A percentile compares a stretch with the other conserved stretches of the same genome.
Conservation (phyloP, 2,113 vertebrate genomes). For the Cariama cristata region DNA sequence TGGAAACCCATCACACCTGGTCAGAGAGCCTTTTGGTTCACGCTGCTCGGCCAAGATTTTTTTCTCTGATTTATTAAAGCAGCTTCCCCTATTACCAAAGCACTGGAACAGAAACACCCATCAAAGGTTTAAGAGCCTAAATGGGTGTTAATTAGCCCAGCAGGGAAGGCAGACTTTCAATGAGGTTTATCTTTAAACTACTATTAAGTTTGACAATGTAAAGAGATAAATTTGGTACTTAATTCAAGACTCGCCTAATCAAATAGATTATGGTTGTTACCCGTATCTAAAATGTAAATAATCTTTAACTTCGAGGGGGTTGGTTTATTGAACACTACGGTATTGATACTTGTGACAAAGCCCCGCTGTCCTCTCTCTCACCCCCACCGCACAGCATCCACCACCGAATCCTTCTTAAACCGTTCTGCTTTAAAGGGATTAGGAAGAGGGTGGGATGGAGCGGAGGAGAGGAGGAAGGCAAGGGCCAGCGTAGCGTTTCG, state of each 20-base stretch:
- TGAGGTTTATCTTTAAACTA: constrained; percentile 72
- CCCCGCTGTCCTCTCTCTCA: not conserved
- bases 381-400: not conserved
- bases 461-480: not conserved
- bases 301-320: not conserved
- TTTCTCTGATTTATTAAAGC: constrained; percentile 63
- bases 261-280: constrained; percentile 53
- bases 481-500: accelerated
- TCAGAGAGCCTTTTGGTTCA: not conserved
- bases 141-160: constrained; percentile 76
- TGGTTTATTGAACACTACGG: not conserved
- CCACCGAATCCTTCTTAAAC: not conserved
- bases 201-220: constrained; percentile 71
- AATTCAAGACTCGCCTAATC: constrained; percentile 49
- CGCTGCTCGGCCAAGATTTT: not conserved
- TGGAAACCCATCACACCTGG: not conserved
- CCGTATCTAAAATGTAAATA: constrained; percentile 56
- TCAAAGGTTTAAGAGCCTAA: constrained; percentile 72
- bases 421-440: not conserved
- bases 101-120: constrained; percentile 65
- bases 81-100: not conserved
- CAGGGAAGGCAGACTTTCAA: constrained; percentile 67
- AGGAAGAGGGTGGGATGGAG: not conserved
- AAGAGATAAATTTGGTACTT: constrained; percentile 68
- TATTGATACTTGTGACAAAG: not conserved